These are phyloP conservation scores for Liasis olivaceus DNA, from an alignment of 2,797 vertebrate species.

Conservation along the genomic window DNA sequence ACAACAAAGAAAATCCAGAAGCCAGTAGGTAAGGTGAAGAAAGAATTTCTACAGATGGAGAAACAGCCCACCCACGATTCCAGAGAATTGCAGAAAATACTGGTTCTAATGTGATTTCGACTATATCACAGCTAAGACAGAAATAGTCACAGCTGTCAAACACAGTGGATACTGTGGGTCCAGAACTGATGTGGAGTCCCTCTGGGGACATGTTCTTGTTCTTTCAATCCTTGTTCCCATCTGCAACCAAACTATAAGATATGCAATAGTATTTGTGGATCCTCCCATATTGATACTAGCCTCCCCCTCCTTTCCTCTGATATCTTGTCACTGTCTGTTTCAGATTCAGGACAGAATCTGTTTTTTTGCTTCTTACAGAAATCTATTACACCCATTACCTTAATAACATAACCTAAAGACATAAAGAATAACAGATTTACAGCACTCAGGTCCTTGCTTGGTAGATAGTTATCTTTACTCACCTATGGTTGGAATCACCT, in stretches of 20 bases:
- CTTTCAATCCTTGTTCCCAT: not conserved
- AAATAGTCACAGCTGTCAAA: too few relatives aligned
- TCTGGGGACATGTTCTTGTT: not conserved
- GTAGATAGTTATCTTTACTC: not conserved
- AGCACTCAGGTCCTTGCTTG: not conserved
- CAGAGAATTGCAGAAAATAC: too few relatives aligned
- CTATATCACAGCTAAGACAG: too few relatives aligned
- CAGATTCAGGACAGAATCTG: not conserved
- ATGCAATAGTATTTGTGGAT: not conserved
- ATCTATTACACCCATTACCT: not conserved
- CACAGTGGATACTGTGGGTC: too few relatives aligned
- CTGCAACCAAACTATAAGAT: not conserved
- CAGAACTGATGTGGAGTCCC: slow-evolving; percentile 21
- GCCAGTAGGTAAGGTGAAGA: too few relatives aligned
- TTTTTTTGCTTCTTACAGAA: not conserved
- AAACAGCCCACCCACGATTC: too few relatives aligned
- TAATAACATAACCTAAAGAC: not conserved
- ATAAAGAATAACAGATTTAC: not conserved
- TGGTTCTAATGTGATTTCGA: too few relatives aligned
- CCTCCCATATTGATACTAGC: not conserved
- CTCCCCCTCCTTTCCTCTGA: not conserved
- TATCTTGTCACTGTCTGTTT: not conserved
- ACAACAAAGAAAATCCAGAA: too few relatives aligned
- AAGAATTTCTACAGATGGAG: too few relatives aligned
- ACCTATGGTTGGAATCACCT: not conserved